A percentile compares a stretch with the other conserved stretches of the same genome.
These are phyloP conservation scores for Cancer borealis DNA, from an alignment of 2,888 invertebrate genomes.

Conservation along the genomic window DNA sequence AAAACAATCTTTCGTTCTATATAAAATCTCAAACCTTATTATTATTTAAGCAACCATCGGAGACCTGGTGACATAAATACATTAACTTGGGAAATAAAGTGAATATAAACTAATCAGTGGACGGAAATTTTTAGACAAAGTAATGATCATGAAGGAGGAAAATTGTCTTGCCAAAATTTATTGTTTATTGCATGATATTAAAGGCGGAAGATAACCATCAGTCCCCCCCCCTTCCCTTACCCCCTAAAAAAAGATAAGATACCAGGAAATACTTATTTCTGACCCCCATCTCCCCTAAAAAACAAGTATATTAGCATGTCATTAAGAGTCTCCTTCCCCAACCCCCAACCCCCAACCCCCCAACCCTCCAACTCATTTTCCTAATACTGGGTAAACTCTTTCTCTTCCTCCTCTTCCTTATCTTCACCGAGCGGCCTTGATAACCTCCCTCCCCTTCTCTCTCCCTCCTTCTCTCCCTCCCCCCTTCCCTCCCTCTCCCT, in stretches of 20 bases:
- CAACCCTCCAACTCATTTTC: background rate
- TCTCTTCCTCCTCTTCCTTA: background rate
- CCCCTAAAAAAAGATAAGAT: background rate
- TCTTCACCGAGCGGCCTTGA: background rate
- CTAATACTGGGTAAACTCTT: conserved; percentile 11
- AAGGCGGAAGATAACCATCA: too few species aligned
- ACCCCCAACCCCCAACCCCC: too few species aligned
- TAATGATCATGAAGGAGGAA: background rate
- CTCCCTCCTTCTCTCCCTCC: background rate
- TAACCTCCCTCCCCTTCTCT: background rate
- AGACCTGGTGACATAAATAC: background rate
- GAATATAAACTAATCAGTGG: background rate
- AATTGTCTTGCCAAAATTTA: background rate
- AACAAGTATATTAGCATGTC: background rate
- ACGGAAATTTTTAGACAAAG: background rate
- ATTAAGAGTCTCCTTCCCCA: background rate
- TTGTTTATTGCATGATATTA: background rate
- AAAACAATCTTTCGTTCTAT: too few species aligned
- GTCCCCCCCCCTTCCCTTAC: too few species aligned
- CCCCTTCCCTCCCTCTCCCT: background rate
- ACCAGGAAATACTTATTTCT: too few species aligned
- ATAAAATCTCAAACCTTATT: too few species aligned
- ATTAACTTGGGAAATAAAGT: background rate
- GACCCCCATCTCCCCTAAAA: background rate
- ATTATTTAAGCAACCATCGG: background rate